Conservation (phyloP, 2,113 vertebrate genomes). For the Carassius auratus region DNA sequence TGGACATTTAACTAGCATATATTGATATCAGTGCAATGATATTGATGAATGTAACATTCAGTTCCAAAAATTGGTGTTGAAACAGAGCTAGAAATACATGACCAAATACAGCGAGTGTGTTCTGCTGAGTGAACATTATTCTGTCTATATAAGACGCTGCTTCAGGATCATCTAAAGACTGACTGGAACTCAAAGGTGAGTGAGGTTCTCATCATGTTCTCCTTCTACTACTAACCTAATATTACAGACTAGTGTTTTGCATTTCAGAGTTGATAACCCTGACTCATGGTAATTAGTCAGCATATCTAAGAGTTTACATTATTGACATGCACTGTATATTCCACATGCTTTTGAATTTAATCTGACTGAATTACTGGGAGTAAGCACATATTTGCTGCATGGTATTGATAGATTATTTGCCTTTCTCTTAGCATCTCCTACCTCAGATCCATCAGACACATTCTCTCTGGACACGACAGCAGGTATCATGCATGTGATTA, state of each 20-base stretch:
- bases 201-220: slow-evolving; percentile 14
- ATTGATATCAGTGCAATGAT: neutral
- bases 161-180: slow-evolving; percentile 54
- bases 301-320: no score
- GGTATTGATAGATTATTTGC: no score
- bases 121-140: slow-evolving; percentile 59
- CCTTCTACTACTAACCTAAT: neutral
- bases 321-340: no score
- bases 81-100: slow-evolving; percentile 58
- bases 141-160: slow-evolving; percentile 69
- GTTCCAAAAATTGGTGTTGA: no score
- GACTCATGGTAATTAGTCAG: no score
- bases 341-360: no score
- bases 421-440: slow-evolving; percentile 13
- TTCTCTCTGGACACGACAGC: neutral
- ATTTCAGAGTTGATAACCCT: no score
- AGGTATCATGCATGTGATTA: neutral
- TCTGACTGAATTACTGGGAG: no score
- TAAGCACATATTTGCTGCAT: no score
- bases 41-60: slow-evolving; percentile 6
- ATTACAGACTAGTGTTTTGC: neutral
- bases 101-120: slow-evolving; percentile 67
- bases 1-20: neutral
- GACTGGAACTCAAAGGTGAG: slow-evolving; percentile 67
- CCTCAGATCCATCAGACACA: neutral